These are phyloP conservation scores for Hypomesus transpacificus DNA, from an alignment of 2,113 vertebrate species.

Conservation along the genomic window DNA sequence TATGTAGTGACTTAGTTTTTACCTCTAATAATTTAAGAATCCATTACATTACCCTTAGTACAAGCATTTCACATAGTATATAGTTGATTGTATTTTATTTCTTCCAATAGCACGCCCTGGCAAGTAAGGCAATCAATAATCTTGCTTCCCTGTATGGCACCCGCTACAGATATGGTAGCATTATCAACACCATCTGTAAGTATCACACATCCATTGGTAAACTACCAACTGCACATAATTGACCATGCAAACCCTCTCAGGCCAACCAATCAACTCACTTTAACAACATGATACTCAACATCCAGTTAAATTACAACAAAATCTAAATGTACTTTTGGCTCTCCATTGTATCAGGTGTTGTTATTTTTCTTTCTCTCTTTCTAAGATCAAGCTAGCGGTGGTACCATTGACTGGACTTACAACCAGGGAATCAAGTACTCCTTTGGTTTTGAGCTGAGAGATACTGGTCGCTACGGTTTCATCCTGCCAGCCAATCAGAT, in stretches of 20 bases:
- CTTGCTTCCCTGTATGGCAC: slow-evolving; percentile 84
- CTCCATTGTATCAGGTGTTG: neutral
- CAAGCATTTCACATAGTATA: too few species aligned
- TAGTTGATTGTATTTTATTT: neutral
- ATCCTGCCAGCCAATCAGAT: slow-evolving; percentile 87
- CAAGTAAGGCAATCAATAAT: slow-evolving; percentile 71
- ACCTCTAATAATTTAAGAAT: too few species aligned
- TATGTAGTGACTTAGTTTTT: too few species aligned
- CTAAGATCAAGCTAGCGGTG: slow-evolving; percentile 84
- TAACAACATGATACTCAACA: too few species aligned
- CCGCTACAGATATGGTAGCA: slow-evolving; percentile 80
- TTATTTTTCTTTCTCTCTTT: neutral
- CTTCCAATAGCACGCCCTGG: slow-evolving; percentile 72
- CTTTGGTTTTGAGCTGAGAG: slow-evolving; percentile 90
- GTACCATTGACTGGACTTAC: slow-evolving; percentile 90
- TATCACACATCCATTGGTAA: slow-evolving; percentile 2
- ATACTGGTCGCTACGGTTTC: slow-evolving; percentile 86
- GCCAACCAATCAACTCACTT: too few species aligned
- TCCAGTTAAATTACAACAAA: too few species aligned
- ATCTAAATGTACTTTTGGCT: neutral
- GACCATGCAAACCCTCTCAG: too few species aligned
- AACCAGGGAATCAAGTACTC: slow-evolving; percentile 89
- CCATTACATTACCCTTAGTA: too few species aligned
- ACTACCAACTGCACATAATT: too few species aligned
- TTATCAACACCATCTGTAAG: slow-evolving; percentile 90